Evolutionary conservation across 1,140 invertebrate genomes (phyloP), one percentile per base, ranked within the genome.

Genomic region (Sitophilus oryzae): DNA sequence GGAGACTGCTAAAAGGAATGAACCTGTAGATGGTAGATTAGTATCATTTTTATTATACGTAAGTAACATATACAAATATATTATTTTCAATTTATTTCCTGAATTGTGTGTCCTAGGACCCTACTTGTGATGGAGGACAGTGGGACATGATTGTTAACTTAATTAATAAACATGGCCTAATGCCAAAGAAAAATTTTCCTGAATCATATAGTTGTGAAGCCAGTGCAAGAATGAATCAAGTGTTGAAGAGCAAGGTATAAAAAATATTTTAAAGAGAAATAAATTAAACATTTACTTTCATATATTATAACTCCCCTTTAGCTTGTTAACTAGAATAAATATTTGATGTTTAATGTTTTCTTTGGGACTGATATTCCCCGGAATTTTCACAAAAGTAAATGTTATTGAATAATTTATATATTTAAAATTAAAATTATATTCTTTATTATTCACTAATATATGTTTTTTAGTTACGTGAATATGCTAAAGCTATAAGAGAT

Each of bases 81-180:
- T n/a, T n/a, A n/a, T n/a, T n/a, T n/a, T n/a, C n/a, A n/a, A n/a
- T n/a, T n/a, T n/a, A n/a, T n/a, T n/a, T n/a, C n/a, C n/a, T n/a
- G n/a, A n/a, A n/a, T n/a, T n/a, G n/a, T n/a, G n/a, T n/a, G n/a
- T 54, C 44, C 3, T 14, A 83, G 67, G 85, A 91, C 66, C 89
- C 90, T 16, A 81, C 83, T 19, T 79, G 79, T 41, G 92, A 95
- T 69, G 92, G 92, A 25, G 92, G 92, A 0, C 91, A 94, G 70
- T 94, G 90, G 91, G 86, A 92, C 64, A 93, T 94, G 90, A 70
- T 93, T 51, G 81, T 86, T 4, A 93, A 93, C 73, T 70, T 95
- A 11, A 82, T 95, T 56, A 86, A 84, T 63, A 88, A 88, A 69
- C 83, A 95, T 66, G 92, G 92, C 22, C 68, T 95, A 10, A 82